Base-by-base conservation (phyloP, 2,113 vertebrate genomes). In the Falcunculus frontatus region DNA sequence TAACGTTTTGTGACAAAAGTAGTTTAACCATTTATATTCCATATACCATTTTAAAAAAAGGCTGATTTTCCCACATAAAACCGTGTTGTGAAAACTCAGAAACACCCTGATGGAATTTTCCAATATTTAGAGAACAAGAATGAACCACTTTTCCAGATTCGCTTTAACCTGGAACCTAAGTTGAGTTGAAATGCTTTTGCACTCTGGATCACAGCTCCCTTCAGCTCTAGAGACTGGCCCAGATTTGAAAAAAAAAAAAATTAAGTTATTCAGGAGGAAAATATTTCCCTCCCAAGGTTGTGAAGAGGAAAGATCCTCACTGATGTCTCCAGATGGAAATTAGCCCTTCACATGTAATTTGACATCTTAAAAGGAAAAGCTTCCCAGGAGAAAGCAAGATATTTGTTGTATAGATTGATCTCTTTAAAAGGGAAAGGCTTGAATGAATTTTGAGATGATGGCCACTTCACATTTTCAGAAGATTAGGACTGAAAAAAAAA, bases 331-430 rank as follows among this genome's bases (percentile, higher is more conserved):
- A 89, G 94, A 92, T 72, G 87, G 95, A 96, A 95, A 96, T 97
- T 95, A 97, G 93, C 83, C 94, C 90, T 97, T 97, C 96, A 95
- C 93, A 94, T 95, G 84, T 92, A 97, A 97, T 97, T 96, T 96
- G 95, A 95, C 96, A 92, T 95, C 86, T 92, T 93, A 92, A 95
- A 97, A 96, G 59, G 94, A 92, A 95, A 90, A 91, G 60, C 67
- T 77, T 94, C 96, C 93, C 95, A 83, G 93, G 95, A 96, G 91
- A 93, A 95, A 94, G 39, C 32, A 72, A 92, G 79, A 73, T 96
- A 91, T 95, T 94, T 95, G 83, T 95, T 90, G 56, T 84, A 63
- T 59, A 95, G 91, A 95, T 87, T 94, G 87, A 93, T 73, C 21
- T 69, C 78, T 96, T 94, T 76, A 62, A 95, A 95, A 88, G 29